Conservation (phyloP, 2,888 invertebrate genomes). For the Rhamphomyia laevipes region DNA sequence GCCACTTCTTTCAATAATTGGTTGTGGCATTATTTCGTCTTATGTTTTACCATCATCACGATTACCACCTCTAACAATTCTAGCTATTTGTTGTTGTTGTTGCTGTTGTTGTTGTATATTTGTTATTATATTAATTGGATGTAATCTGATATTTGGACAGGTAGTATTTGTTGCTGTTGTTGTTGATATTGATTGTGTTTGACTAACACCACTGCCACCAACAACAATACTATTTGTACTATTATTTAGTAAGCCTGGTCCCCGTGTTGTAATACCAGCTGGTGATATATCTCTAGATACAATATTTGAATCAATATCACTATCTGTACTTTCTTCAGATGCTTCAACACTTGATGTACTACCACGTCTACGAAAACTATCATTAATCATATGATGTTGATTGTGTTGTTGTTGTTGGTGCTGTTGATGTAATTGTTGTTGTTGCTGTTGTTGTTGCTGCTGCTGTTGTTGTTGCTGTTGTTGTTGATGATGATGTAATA, state of each 20-base stretch:
- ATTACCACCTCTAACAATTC: neutral
- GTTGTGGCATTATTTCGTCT: conserved; percentile 1
- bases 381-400: conserved; percentile 17
- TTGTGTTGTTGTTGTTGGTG: conserved; percentile 15
- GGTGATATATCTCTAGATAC: conserved; percentile 25
- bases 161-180: conserved; percentile 5
- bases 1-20: neutral
- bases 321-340: conserved; percentile 38
- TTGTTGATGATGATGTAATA: conserved; percentile 14
- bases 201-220: conserved; percentile 3
- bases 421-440: neutral
- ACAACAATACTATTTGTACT: neutral
- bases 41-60: conserved; percentile 3
- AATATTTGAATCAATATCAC: conserved; percentile 30
- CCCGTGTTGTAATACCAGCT: conserved; percentile 16
- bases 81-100: conserved; percentile 8
- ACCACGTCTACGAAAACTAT: conserved; percentile 28
- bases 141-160: conserved; percentile 13
- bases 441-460: neutral
- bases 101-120: conserved; percentile 15
- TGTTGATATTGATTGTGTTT: neutral
- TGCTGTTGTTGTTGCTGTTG: conserved; percentile 17
- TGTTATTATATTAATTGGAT: conserved; percentile 15
- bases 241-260: neutral
- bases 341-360: conserved; percentile 37